Evolutionary conservation across 64 coral and sea anemone species (phyloP), one percentile per base, ranked within the genome.

Genomic region (Dendrophyllia cribrosa): DNA sequence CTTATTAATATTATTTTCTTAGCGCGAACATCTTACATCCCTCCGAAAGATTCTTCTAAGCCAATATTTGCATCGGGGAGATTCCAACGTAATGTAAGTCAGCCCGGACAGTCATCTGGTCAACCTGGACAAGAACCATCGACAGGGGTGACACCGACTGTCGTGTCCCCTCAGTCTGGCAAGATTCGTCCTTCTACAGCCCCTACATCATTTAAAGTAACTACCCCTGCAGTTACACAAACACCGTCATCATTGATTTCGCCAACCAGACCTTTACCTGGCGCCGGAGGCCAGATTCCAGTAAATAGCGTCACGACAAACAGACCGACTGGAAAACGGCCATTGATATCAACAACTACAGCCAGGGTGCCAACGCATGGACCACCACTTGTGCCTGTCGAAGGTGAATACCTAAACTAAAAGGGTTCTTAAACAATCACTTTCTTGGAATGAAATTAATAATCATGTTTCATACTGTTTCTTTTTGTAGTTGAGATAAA

Each of bases 11-110:
- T 76, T 89, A n/a, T 11, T 43, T 5, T 69, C 24, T 85, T 64
- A 92, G 90, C 81, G 0, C 43, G 90, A 6, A 92, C 90, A 86
- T 69, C 81, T 21, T 86, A 76, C 49, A 92, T 92, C 48, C 81
- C 90, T n/a, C 90, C 90, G 26, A 48, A 92, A 86, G 75, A 49
- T 72, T 14, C 66, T 49, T 22, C 48, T 3, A n/a, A 12, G 50
- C 70, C 72, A 7, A 56, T 56, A 56, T 56, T 56, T 56, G 1
- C 53, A 56, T 56, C 53, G 53, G 53, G 75, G 58, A 61, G 34
- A 70, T 70, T 71, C 53, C 46, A 56, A 22, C 47, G 68, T 26
- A 15, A 66, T 51, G 48, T 43, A 21, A 70, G 60, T 70, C 83
- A 66, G 45, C 26, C 65, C 16, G 47, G 21, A 2, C 43, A 14